Conservation (phyloP, 2,888 invertebrate species). For the Protophormia terraenovae region DNA sequence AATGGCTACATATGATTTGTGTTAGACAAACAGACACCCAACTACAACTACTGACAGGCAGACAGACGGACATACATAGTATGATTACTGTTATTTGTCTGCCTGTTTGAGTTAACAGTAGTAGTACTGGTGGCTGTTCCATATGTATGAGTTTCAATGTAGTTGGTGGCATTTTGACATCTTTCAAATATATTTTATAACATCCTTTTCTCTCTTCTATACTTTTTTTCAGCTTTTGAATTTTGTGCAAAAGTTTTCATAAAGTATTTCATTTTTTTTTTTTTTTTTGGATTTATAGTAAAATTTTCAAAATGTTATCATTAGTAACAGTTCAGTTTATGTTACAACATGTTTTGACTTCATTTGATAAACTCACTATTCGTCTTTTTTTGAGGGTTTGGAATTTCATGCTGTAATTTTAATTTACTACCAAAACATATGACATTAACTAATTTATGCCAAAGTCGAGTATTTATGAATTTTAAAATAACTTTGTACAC, state of each 20-base stretch:
- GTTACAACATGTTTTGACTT: slow-evolving; percentile 46
- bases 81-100: slow-evolving; percentile 18
- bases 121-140: not conserved
- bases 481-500: slow-evolving; percentile 41
- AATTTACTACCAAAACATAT: slow-evolving; percentile 50
- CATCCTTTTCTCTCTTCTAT: slow-evolving; percentile 9
- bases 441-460: slow-evolving; percentile 62
- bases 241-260: slow-evolving; percentile 4
- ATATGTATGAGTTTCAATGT: not conserved
- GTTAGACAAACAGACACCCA: not conserved
- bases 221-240: not conserved
- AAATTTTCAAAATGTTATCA: slow-evolving; percentile 25
- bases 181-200: slow-evolving; percentile 37
- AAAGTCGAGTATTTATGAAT: slow-evolving; percentile 38
- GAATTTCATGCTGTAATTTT: slow-evolving; percentile 44
- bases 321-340: slow-evolving; percentile 46
- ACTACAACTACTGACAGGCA: slow-evolving; percentile 4
- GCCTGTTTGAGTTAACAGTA: not conserved
- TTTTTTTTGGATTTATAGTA: slow-evolving; percentile 1
- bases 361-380: slow-evolving; percentile 36
- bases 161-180: slow-evolving; percentile 32
- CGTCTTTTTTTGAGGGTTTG: not conserved
- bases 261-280: no score
- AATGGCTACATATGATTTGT: not conserved
- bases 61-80: no score